phyloP scores from a whole-genome alignment of 2,888 invertebrate species.

The Lysandra coridon region DNA sequence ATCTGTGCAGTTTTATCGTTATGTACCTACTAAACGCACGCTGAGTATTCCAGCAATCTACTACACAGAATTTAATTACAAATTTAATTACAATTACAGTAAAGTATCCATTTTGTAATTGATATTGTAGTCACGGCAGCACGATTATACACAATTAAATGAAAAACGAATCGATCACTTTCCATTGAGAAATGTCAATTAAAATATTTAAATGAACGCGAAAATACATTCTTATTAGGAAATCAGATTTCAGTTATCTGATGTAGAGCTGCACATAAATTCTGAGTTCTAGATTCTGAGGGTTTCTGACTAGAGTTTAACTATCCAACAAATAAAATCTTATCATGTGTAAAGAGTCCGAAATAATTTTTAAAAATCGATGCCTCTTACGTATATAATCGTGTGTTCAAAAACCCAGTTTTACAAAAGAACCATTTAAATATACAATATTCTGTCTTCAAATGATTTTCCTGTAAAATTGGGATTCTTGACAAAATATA shows the following conservation, averaged over 20 bases:
- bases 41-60: background rate
- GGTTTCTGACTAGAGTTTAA: too few relatives aligned
- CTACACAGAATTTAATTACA: background rate
- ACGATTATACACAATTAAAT: conserved; percentile 10
- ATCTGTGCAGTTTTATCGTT: background rate
- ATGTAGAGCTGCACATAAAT: too few relatives aligned
- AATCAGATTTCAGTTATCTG: background rate
- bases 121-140: conserved; percentile 4
- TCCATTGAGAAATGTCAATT: conserved; percentile 2
- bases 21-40: background rate
- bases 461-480: too few relatives aligned
- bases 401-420: too few relatives aligned
- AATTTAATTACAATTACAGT: conserved; percentile 1
- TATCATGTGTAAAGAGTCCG: too few relatives aligned
- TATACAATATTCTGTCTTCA: too few relatives aligned
- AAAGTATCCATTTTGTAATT: conserved; percentile 16
- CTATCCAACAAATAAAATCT: too few relatives aligned
- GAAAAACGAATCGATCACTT: conserved; percentile 6
- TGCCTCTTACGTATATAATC: too few relatives aligned
- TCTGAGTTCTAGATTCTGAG: too few relatives aligned
- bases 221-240: background rate
- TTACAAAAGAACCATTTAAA: too few relatives aligned
- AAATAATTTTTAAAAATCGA: too few relatives aligned
- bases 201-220: conserved; percentile 14
- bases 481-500: too few relatives aligned